Evolutionary conservation across 1,140 invertebrate species (phyloP), one percentile per base, ranked within the genome.

Genomic region (Cotesia typhae): DNA sequence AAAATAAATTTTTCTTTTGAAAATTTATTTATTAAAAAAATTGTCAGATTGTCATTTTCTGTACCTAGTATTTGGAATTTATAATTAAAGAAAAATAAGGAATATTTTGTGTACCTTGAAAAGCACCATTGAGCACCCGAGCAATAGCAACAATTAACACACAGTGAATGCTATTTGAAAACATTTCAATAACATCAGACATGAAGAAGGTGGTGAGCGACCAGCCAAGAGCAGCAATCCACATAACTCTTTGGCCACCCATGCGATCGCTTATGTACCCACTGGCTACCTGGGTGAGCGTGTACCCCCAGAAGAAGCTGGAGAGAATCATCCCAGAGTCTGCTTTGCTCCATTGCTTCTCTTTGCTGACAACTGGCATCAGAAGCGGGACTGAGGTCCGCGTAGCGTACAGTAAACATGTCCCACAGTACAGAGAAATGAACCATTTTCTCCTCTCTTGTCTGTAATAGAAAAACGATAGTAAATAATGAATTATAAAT

Each of bases 301-400:
- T 92, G 75, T 94, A 94, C 64, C 92, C 92, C 92, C 92, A 94
- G 78, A 94, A 94, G 79, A 94, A 94, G 37, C 91, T 91, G 4
- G 92, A 93, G 7, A 94, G 78, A 59, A 94, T 90, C 2, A 90
- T 90, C 3, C 92, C 92, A 14, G 91, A 91, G 75, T 93, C 89
- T 37, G 91, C 90, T 85, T 93, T 93, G 76, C 89, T 91, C 92
- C 92, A 94, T 53, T 88, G 87, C 79, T 90, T 88, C 73, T 92
- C 91, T 74, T 90, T 87, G 38, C 91, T 89, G 73, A 93, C 89
- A 5, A 90, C 84, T 10, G 92, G 90, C 59, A 92, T 88, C 73
- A 91, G 86, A 65, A 94, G 81, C 12, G 92, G 92, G 81, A 93
- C 89, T 10, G 91, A 90, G 36, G 92, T 92, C 76, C 92, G 87